Conservation (phyloP, 2,888 invertebrate species). For the Deilephila elpenor region DNA sequence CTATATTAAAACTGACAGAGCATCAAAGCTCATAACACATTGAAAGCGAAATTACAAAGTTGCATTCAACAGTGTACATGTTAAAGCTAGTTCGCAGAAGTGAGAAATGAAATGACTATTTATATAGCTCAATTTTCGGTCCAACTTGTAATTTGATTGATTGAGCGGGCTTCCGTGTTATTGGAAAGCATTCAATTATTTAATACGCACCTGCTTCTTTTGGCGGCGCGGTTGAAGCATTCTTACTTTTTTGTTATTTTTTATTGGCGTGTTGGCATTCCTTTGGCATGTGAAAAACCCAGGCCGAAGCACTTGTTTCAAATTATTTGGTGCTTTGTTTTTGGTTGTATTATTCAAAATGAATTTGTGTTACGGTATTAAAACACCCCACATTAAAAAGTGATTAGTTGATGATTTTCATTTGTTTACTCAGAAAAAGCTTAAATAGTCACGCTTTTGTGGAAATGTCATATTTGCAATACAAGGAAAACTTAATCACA, state of each 20-base stretch:
- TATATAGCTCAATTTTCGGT: conserved; percentile 28
- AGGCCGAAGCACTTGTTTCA: too few species aligned
- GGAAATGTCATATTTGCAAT: too few species aligned
- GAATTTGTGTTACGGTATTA: too few species aligned
- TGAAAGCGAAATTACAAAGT: conserved; percentile 6
- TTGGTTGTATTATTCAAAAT: too few species aligned
- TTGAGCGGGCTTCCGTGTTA: conserved; percentile 42
- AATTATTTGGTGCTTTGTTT: too few species aligned
- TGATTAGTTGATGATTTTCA: too few species aligned
- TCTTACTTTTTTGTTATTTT: not conserved
- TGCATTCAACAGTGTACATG: not conserved
- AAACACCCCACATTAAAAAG: too few species aligned
- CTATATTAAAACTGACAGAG: not conserved
- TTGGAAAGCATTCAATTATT: conserved; percentile 43
- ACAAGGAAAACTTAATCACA: too few species aligned
- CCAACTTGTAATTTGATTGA: conserved; percentile 40
- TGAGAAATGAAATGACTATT: conserved; percentile 22
- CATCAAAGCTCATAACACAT: not conserved
- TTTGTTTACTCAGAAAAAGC: too few species aligned
- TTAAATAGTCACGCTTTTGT: too few species aligned
- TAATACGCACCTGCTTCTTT: conserved; percentile 28
- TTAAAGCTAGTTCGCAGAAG: conserved; percentile 33
- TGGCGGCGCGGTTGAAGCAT: not conserved
- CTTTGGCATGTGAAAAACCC: not conserved
- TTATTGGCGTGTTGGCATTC: not conserved